Base-by-base conservation (phyloP, 1,140 invertebrate species). In the Stenopsyche tienmushanensis region DNA sequence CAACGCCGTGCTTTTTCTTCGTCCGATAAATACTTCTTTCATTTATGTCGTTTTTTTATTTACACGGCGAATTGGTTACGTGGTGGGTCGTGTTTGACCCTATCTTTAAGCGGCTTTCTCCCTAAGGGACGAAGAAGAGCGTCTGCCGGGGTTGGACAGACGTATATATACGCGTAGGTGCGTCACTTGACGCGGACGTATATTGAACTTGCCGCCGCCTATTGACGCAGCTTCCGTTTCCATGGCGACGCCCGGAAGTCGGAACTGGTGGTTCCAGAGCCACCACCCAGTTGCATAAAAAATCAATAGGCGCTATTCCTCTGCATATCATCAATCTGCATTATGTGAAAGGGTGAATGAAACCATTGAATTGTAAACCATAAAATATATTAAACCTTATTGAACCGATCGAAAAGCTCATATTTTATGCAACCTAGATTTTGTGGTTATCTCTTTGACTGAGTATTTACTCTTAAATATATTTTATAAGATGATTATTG, bases 151-250 rank as follows among this genome's bases (percentile, higher is more conserved):
- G 29, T 13, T 13, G 29, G 29, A n/a, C n/a, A n/a, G 29, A 23
- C 10, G 47, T 20, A 21, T 3, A 20, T 20, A 50, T 9, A 50
- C 47, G 3, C 7, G 18, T 39, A 52, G 18, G 49, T 23, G 18
- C 49, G 49, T 52, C 49, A 52, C 49, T 52, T 25, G 49, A 52
- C 20, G 49, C 49, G 20, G 23, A 52, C 49, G 15, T 49, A 26
- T 62, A 49, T 62, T 49, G 58, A 49, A 62, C 58, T 62, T 47
- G 47, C 20, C 55, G 45, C 55, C 20, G 65, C 50, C 58, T 62
- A 66, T 66, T 57, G 65, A 66, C 65, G 65, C 65, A 52, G 65
- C 58, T 25, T 62, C 65, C 65, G 65, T 66, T 15, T 23, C 65
- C 50, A 66, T 62, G 50, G 65, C 26, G 25, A 66, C 58, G 21